Evolutionary conservation across 2,888 invertebrate genomes (phyloP), one percentile per base, ranked within the genome.

Genomic region (Parapristionchus giblindavisi): DNA sequence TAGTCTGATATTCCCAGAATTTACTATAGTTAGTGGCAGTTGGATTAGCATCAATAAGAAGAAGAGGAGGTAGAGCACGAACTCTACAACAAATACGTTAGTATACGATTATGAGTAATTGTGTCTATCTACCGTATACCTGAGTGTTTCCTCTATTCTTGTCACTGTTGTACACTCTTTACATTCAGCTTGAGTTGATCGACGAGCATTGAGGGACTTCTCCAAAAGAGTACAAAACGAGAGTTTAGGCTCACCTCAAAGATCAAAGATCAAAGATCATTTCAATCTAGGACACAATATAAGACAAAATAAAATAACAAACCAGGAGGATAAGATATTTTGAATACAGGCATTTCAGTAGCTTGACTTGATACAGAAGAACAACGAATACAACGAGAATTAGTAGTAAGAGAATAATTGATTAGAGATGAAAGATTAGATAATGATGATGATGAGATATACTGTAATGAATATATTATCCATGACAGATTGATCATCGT

Each of bases 151-250:
- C 51, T 80, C 79, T 76, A 80, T 76, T 60, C 78, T 76, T 2
- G 77, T 78, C 75, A 63, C 21, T 32, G 77, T 68, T 38, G 27
- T 61, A 65, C 75, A 77, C 43, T 77, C 77, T 21, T 68, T 60
- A 54, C 81, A 82, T 32, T 77, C 77, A 0, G 52, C 73, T 52
- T 82, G 79, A 2, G 51, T 61, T 29, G 77, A 73, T 5, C 38
- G 29, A 11, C 80, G 76, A 8, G 75, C 58, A 75, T 81, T 78
- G 8, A 82, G 52, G 2, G 78, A 71, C 60, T 81, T 80, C 52
- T 81, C 81, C n/a, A 81, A 70, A 14, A 81, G 75, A 38, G 77
- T 75, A 70, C 79, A 80, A 40, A 81, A 75, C 24, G 80, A 58
- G 2, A 77, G 61, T 61, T 34, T 14, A 17, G n/a, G 6, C 17